phyloP scores from a whole-genome alignment of 1,140 invertebrate species.

The Penaeus vannamei region DNA sequence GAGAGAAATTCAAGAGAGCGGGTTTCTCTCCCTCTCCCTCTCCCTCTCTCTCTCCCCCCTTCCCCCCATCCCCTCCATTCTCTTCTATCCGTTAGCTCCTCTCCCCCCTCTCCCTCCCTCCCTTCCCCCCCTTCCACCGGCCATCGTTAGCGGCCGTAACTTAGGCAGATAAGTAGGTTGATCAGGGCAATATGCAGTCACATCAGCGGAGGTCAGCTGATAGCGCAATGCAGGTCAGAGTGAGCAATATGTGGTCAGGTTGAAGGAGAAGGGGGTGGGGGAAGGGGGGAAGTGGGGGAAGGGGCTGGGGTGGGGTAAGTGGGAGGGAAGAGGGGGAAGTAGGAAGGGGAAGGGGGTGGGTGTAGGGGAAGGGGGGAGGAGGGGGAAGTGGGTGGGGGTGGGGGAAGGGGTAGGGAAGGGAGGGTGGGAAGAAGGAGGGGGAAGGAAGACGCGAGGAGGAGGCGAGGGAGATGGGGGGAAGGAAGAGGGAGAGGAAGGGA shows the following conservation, averaged over 20 bases:
- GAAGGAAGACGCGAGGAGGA: neutral
- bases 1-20: no score
- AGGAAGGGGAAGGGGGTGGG: neutral
- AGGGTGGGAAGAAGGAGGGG: neutral
- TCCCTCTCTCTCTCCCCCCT: no score
- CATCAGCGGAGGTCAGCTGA: no score
- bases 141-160: no score
- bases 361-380: neutral
- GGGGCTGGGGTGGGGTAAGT: neutral
- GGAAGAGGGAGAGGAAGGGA: neutral
- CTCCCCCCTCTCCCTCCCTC: no score
- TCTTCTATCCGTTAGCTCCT: no score
- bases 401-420: neutral
- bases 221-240: constrained; percentile 3
- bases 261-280: neutral
- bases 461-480: neutral
- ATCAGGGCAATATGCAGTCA: no score
- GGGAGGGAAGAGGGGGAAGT: neutral
- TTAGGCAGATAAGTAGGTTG: no score
- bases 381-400: neutral
- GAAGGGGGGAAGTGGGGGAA: neutral
- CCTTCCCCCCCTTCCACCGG: no score
- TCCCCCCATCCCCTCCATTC: no score
- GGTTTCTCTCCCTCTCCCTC: no score
- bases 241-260: constrained; percentile 40